Base-by-base conservation (phyloP, 2,888 invertebrate species). In the Thumatha senex region DNA sequence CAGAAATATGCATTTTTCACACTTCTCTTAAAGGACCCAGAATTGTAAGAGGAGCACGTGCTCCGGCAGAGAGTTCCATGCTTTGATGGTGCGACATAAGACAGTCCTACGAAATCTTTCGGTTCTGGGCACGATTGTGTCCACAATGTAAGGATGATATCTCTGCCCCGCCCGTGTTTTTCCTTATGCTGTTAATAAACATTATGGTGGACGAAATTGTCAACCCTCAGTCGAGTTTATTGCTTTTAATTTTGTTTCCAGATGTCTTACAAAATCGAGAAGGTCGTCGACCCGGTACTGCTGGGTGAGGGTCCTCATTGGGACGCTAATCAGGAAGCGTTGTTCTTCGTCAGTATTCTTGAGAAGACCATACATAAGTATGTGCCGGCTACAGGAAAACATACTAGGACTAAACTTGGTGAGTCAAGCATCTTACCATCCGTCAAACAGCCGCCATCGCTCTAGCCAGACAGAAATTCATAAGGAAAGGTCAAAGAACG, bases 301-400 rank as follows among this genome's bases (percentile, higher is more conserved):
- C 78, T 95, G 55, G 95, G 95, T 36, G 95, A 95, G 80, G 95
- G 95, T 1, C 95, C 95, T 0, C 95, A 95, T 73, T 95, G 95
- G 95, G 94, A 95, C 72, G 87, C 84, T n/a, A 77, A 78, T 13
- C 85, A 89, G 42, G 93, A 94, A 76, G 92, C 92, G 34, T 84
- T 95, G 18, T 95, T 91, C 81, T 94, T 92, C 71, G 94, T 95
- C 48, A 94, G 94, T 76, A 93, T 95, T 48, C 70, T 73, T 0
- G 86, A 86, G 13, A 77, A 84, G 44, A 79, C 88, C 34, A 88
- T 94, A 13, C 85, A 93, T 61, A 92, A 92, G 67, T 93, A 93
- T 61, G 84, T 86, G 41, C 93, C 92, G 0, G 70, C 84, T 0
- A 92, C 90, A 1, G 84, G 87, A 0, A 75, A 74, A 8, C 91